Evolutionary conservation across 2,888 invertebrate species (phyloP), one percentile per base, ranked within the genome.

Genomic region (Caenorhabditis sp.): DNA sequence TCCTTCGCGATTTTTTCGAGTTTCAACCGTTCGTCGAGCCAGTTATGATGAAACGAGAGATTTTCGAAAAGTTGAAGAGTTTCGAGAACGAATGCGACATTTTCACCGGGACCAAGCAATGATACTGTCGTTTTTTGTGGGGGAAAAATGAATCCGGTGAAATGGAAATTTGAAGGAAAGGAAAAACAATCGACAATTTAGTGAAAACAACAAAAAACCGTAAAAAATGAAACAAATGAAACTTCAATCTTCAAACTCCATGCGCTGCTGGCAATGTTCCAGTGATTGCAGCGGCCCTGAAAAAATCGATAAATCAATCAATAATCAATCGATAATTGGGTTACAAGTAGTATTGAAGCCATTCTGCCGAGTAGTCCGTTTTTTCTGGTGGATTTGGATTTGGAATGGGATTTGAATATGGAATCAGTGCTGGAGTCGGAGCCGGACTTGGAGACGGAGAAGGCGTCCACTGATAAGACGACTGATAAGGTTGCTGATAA

Each of bases 21-120:
- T 76, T 60, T 32, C 67, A 67, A 22, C 3, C 26, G 0, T 67
- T n/a, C 32, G 60, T 55, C 15, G 6, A 32, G 3, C 58, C 72
- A 0, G 24, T 13, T 22, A 11, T 55, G 24, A 55, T 77, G 61
- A 35, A 50, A 22, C 47, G 55, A 20, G 76, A 77, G 32, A 77
- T 77, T 20, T 77, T 68, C 32, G 9, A 35, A 9, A 44, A 44
- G n/a, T 6, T 77, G 13, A 18, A 28, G 8, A 22, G 32, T 1
- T 77, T 68, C 20, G 61, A 47, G 5, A n/a, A 5, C 0, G 13
- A 32, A 6, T 68, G 13, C 44, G 51, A 68, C 22, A 68, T 77
- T 61, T 68, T 44, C 24, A 64, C 55, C 0, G 24, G n/a, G 6
- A 44, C 72, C 0, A 64, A 64, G 26, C 22, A 64, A 18, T 58